Conservation (phyloP, 92 coral and sea anemone genomes). For the Porites cylindrica region DNA sequence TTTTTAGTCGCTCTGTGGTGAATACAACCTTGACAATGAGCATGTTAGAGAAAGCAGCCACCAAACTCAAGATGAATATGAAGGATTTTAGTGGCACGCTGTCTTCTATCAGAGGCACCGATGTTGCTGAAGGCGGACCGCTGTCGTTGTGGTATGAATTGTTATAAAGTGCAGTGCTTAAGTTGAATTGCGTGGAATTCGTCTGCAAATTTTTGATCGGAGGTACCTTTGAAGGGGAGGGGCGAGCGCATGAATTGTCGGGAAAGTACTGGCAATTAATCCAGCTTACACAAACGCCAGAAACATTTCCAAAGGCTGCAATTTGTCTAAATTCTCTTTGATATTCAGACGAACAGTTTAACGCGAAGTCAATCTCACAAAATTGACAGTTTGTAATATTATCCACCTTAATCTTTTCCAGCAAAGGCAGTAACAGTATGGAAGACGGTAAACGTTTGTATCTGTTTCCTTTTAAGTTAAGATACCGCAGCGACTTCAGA, state of each 20-base stretch:
- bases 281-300: background rate
- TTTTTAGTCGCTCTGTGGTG: background rate
- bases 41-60: slow-evolving; percentile 1
- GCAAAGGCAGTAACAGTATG: slow-evolving; percentile 2
- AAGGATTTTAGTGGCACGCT: slow-evolving; percentile 11
- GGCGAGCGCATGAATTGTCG: background rate
- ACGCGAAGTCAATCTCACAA: background rate
- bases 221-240: background rate
- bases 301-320: background rate
- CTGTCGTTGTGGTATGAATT: background rate
- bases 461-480: slow-evolving; percentile 6
- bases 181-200: background rate
- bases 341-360: background rate
- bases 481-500: background rate
- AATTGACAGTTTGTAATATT: background rate
- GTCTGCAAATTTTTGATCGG: background rate
- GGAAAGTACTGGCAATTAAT: background rate
- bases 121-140: background rate
- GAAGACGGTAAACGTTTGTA: background rate
- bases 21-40: background rate
- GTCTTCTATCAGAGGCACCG: background rate
- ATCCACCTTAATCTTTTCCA: slow-evolving; percentile 3
- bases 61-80: slow-evolving; percentile 26
- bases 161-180: background rate
- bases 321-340: background rate